Percentiles rank a stretch among this genome's conserved stretches.
phyloP scores from a whole-genome alignment of 2,888 invertebrate species.

The Caenorhabditis sp. region DNA sequence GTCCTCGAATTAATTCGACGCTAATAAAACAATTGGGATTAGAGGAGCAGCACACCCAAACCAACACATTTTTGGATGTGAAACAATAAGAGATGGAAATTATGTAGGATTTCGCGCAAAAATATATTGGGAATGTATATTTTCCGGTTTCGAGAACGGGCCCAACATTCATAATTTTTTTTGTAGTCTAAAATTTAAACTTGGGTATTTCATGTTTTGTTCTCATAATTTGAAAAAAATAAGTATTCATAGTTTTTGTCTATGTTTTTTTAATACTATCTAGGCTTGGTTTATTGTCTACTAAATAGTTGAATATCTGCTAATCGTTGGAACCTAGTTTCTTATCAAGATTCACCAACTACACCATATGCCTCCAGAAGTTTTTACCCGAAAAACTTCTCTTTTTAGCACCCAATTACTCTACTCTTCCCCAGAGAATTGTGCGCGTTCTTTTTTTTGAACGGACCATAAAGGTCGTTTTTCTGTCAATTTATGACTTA shows the following conservation, averaged over 20 bases:
- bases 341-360: neutral
- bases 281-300: no score
- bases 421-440: neutral
- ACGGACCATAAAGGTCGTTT: neutral
- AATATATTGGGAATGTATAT: no score
- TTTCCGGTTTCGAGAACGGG: no score
- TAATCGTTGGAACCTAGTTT: neutral
- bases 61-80: neutral
- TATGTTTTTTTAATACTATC: no score
- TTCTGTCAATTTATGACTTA: neutral
- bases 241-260: no score
- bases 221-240: no score
- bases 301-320: neutral
- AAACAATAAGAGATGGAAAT: neutral
- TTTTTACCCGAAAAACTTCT: neutral
- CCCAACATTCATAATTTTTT: no score
- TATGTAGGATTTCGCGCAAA: neutral
- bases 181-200: no score
- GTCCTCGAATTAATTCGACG: neutral
- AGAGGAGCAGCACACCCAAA: neutral
- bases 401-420: conserved; percentile 1
- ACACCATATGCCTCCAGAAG: neutral
- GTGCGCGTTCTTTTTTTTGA: neutral
- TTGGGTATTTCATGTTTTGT: no score
- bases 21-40: conserved; percentile 1